Evolutionary conservation across 2,797 vertebrate genomes (phyloP), one percentile per base, ranked within the genome.

Genomic region (Enteromius viviparus): DNA sequence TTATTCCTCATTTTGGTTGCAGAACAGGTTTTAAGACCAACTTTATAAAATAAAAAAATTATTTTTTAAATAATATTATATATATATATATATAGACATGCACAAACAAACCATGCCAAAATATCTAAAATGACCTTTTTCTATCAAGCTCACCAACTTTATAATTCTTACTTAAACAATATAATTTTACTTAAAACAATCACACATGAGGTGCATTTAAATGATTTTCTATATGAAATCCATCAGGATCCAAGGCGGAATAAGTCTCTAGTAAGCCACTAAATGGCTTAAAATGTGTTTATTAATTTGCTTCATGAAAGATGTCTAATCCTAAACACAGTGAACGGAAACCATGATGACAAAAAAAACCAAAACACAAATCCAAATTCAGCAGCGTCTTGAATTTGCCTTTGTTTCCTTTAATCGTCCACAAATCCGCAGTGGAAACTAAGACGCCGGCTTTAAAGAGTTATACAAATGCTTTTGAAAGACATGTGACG

Each of bases 401-500:
- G 51, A 75, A 23, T 58, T 75, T 75, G 51, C 72, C 51, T 75
- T 75, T 75, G 51, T 75, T 55, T 58, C 7, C 49, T 9, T 55
- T 75, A 75, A 75, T 75, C 72, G 21, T 76, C 51, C n/a, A 15
- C 21, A 76, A 76, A 76, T 76, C 72, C 51, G 0, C 11, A 15
- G 32, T 40, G 72, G 72, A 75, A 75, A 55, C 72, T 34, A 58
- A 75, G 51, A 66, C 3, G 15, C 3, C 3, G 32, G 68, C 51
- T 29, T 62, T 62, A 71, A 40, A 65, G 58, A 80, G 64, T 71
- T 62, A 78, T 62, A 37, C 64, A 40, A 80, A 23, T 42, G 40
- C 49, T 14, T 76, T 45, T 76, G 29, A 66, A 71, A 81, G 68
- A 71, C 72, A 74, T 42, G 79, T 60, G 83, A 68, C 26, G 26